Evolutionary conservation across 2,888 invertebrate genomes (phyloP).

Genomic region (Scrobipalpa costella): DNA sequence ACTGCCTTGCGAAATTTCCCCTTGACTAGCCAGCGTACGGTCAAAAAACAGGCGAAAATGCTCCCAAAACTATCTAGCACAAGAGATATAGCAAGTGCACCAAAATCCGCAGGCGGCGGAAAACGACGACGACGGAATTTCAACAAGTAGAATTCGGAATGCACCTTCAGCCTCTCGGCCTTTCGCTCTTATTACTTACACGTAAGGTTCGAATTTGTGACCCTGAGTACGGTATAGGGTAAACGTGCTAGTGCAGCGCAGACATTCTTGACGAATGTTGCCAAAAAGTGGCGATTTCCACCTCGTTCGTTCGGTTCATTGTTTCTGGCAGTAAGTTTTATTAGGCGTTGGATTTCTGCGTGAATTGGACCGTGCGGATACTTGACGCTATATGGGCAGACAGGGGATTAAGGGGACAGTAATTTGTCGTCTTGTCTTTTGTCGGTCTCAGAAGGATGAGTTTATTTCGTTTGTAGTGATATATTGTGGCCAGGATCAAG

Average conservation of each 20-base stretch:
- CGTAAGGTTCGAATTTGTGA: slow-evolving; percentile 46
- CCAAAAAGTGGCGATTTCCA: slow-evolving; percentile 77
- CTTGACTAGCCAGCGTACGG: slow-evolving; percentile 44
- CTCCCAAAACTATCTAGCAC: slow-evolving; percentile 46
- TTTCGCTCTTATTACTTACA: slow-evolving; percentile 42
- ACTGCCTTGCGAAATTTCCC: slow-evolving; percentile 73
- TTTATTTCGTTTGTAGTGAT: neutral
- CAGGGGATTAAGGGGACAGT: neutral
- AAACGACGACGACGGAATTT: slow-evolving; percentile 75
- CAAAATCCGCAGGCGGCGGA: slow-evolving; percentile 23
- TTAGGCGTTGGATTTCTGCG: slow-evolving; percentile 28
- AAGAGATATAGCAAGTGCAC: slow-evolving; percentile 47
- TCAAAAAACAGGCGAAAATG: slow-evolving; percentile 46
- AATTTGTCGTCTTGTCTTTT: slow-evolving; percentile 3
- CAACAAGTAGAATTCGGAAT: slow-evolving; percentile 73
- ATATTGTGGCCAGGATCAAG: too few species aligned
- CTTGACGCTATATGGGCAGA: slow-evolving; percentile 7
- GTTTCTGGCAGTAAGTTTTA: slow-evolving; percentile 55
- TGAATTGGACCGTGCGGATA: slow-evolving; percentile 21
- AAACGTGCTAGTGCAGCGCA: slow-evolving; percentile 43
- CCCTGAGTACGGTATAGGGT: neutral
- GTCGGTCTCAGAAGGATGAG: neutral
- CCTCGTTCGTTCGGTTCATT: slow-evolving; percentile 70
- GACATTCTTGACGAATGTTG: slow-evolving; percentile 77
- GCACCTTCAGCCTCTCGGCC: slow-evolving; percentile 45